Evolutionary conservation across 2,888 invertebrate genomes (phyloP), one percentile per base, ranked within the genome.

Genomic region (Cremastinae sp.): DNA sequence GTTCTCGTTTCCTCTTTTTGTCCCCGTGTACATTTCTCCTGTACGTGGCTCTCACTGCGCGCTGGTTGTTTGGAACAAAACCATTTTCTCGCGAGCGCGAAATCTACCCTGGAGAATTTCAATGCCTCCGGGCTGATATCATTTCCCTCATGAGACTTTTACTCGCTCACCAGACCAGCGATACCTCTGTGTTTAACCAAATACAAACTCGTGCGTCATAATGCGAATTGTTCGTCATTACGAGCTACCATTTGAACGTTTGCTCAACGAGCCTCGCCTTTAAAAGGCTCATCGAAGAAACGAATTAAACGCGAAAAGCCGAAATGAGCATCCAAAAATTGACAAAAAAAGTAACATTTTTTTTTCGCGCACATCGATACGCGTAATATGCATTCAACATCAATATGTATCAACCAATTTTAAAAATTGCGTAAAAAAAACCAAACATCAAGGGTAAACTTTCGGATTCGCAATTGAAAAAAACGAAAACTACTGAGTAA

Each of bases 91-190:
- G 61, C 65, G 53, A 35, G 55, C 47, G 53, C 53, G 65, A 71
- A 71, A 64, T 65, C 65, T 59, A 69, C 59, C 65, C 65, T 35
- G 53, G 71, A 71, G 75, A 75, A 75, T 75, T 69, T 71, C 61
- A 71, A 71, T 75, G 75, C 71, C 43, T 56, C 71, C 41, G 43
- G 71, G 56, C 56, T 59, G 59, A 69, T 69, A 69, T 28, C 37
- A 56, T 39, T 14, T 49, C 22, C 41, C 47, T 22, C 28, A 16
- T 16, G 16, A 49, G 41, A 18, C n/a, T 22, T 45, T 59, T 41
- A 41, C 39, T 22, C 45, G 10, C 45, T n/a, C 14, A 45, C 14
- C 28, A 28, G 28, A 5, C 2, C 28, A 5, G 28, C 49, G 16
- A 9, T 10, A 49, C 49, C 16, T 9, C n/a, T 20, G 28, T 28